Evolutionary conservation across 1,140 invertebrate genomes (phyloP).

Genomic region (Temnothorax curvispinosus): DNA sequence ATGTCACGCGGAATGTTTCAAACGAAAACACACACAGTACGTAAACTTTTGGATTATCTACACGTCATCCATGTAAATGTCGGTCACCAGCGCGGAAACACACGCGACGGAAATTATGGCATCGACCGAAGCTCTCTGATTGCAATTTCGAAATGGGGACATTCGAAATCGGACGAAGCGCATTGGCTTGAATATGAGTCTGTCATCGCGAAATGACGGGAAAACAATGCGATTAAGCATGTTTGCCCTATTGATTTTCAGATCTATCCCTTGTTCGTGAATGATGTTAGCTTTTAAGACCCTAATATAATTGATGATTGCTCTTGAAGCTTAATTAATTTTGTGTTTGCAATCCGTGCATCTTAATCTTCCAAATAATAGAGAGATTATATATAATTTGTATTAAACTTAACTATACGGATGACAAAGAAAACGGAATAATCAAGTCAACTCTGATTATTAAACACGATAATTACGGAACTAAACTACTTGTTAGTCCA

Average conservation of each 20-base stretch:
- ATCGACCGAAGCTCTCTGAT: slow-evolving; percentile 22
- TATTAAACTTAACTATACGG: background rate
- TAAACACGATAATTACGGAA: background rate
- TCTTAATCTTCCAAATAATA: background rate
- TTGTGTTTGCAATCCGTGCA: background rate
- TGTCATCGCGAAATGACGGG: background rate
- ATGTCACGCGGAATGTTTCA: background rate
- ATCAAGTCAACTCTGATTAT: background rate
- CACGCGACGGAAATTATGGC: slow-evolving; percentile 28
- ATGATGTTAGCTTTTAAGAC: background rate
- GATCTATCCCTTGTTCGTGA: background rate
- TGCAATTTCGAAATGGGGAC: slow-evolving; percentile 48
- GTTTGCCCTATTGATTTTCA: background rate
- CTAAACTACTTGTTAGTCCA: background rate
- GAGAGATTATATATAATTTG: background rate
- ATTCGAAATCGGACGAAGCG: slow-evolving; percentile 11
- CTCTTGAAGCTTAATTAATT: background rate
- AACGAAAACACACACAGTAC: background rate
- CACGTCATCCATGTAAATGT: background rate
- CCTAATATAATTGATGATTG: background rate
- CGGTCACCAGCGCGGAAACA: background rate
- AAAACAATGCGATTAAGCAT: background rate
- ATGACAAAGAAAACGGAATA: background rate
- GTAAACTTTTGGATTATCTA: slow-evolving; percentile 11
- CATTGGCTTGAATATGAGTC: background rate